These are phyloP conservation scores for Mirza zaza DNA, from an alignment of 2,113 vertebrate species.

Conservation along the genomic window DNA sequence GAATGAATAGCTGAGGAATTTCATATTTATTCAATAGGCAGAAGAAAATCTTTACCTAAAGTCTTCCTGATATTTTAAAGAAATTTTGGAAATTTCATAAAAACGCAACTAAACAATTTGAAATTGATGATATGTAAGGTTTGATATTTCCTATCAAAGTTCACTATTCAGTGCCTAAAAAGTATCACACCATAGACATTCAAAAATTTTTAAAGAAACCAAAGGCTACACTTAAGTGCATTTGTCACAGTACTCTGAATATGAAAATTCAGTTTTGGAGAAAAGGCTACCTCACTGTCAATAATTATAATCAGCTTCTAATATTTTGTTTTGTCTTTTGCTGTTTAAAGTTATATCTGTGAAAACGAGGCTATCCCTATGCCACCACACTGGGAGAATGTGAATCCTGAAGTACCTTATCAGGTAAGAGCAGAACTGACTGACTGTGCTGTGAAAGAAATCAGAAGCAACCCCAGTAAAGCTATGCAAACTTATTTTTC, in stretches of 20 bases:
- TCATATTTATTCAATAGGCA: background rate
- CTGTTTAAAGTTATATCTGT: constrained; percentile 92
- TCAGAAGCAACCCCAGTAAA: background rate
- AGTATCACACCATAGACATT: background rate
- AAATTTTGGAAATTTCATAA: background rate
- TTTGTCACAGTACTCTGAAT: background rate
- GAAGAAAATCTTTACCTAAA: background rate
- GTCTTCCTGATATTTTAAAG: background rate
- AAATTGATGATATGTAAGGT: background rate
- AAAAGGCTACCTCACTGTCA: background rate
- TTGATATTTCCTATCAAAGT: background rate
- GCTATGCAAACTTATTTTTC: constrained; percentile 74
- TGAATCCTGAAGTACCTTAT: constrained; percentile 93
- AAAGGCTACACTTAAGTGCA: background rate
- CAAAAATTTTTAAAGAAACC: background rate
- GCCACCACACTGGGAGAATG: constrained; percentile 95
- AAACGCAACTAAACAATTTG: constrained; percentile 17
- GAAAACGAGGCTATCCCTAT: constrained; percentile 94
- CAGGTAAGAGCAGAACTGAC: constrained; percentile 86
- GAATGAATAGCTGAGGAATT: background rate
- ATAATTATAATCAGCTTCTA: background rate
- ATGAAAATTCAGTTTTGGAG: background rate
- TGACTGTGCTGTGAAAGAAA: background rate
- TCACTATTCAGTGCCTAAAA: background rate
- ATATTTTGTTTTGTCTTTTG: constrained; percentile 57